Percentiles rank a stretch among this genome's conserved stretches.
phyloP scores from a whole-genome alignment of 2,888 invertebrate genomes.

The Cepaea hortensis region DNA sequence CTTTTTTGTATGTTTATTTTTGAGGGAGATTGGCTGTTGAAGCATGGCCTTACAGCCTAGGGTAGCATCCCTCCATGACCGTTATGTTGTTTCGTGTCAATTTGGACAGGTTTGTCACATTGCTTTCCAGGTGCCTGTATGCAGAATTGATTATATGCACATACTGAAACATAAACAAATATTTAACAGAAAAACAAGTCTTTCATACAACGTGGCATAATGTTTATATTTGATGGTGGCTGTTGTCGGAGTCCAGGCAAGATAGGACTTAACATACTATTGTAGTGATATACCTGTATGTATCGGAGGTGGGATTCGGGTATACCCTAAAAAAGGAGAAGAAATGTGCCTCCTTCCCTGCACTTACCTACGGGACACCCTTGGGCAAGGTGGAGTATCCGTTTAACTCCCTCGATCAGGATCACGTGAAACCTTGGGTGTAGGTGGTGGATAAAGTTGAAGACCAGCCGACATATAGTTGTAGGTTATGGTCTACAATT shows the following conservation, averaged over 20 bases:
- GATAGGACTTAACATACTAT: constrained; percentile 43
- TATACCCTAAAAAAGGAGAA: too few species aligned
- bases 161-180: constrained; percentile 48
- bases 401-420: too few species aligned
- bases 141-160: constrained; percentile 45
- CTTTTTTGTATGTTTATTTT: too few species aligned
- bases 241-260: constrained; percentile 44
- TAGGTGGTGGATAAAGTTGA: too few species aligned
- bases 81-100: not conserved
- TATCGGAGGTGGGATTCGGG: not conserved
- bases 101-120: constrained; percentile 44
- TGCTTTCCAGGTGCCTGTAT: constrained; percentile 44
- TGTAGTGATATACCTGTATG: constrained; percentile 43
- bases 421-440: too few species aligned
- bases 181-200: constrained; percentile 44
- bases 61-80: not conserved
- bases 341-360: too few species aligned
- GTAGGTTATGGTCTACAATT: too few species aligned
- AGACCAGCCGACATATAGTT: too few species aligned
- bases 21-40: too few species aligned
- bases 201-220: constrained; percentile 38
- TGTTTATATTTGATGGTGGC: constrained; percentile 43
- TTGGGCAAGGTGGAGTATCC: too few species aligned
- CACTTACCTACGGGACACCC: too few species aligned
- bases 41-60: not conserved